These are phyloP conservation scores for Eira barbara DNA, from an alignment of 2,113 vertebrate species.

Conservation along the genomic window DNA sequence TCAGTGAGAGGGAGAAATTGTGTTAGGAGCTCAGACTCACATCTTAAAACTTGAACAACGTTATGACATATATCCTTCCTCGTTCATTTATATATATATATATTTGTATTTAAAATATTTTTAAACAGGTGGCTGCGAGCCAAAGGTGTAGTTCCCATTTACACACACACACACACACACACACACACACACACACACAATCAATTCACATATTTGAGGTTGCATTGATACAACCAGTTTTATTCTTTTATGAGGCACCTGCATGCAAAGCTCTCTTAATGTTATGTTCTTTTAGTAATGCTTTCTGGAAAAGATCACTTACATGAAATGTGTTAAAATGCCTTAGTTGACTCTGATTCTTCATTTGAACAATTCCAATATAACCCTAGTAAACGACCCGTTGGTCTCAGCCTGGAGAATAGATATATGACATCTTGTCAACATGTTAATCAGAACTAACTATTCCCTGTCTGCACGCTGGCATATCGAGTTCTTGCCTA, in stretches of 20 bases:
- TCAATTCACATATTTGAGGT: background rate
- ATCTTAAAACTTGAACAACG: background rate
- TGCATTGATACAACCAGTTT: background rate
- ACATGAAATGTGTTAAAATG: background rate
- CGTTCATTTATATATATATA: background rate
- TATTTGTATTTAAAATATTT: background rate
- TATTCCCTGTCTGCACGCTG: background rate
- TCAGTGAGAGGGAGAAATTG: background rate
- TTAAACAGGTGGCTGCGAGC: background rate
- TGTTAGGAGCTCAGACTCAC: background rate
- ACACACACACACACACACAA: too few relatives aligned
- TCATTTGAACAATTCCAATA: background rate
- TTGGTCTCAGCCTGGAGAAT: background rate
- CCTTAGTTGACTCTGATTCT: background rate
- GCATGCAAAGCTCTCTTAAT: background rate
- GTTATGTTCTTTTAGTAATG: background rate
- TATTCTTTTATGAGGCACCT: background rate
- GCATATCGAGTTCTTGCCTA: background rate
- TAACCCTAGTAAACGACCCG: conserved; percentile 15
- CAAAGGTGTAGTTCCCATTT: background rate
- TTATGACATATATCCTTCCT: background rate
- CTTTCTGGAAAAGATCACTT: background rate
- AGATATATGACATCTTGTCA: conserved; percentile 12
- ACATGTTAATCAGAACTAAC: conserved; percentile 34
- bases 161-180: background rate